Evolutionary conservation across 2,113 vertebrate species (phyloP), one percentile per base, ranked within the genome.

Genomic region (Poeciliopsis turrubarensis): DNA sequence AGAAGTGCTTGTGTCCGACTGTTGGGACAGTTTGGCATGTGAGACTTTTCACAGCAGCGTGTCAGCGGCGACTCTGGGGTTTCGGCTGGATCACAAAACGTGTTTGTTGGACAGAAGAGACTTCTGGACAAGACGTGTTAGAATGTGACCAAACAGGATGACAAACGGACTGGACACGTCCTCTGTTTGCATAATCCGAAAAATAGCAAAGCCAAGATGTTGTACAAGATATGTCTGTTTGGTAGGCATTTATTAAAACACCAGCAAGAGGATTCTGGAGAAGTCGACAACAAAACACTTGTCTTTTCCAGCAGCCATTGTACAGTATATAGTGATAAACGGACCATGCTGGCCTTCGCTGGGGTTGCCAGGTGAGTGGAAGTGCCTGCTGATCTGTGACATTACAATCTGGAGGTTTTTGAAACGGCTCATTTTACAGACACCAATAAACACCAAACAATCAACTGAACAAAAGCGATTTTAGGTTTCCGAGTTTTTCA

Each of bases 21-120:
- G 37, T 70, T 72, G 44, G 77, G 63, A 12, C 60, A 39, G 32
- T 70, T 34, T 71, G 72, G 64, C 78, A 71, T 25, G 79, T 89
- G 93, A 83, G 84, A 91, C 87, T 83, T 89, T 79, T 90, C 83
- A 70, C 89, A 90, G 79, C 75, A 77, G 31, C 31, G 75, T 91
- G 84, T 70, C 65, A 77, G 77, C 15, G 1, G 63, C 62, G 72
- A 60, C 51, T 66, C 30, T 2, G 61, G 31, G 26, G 44, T 31
- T 78, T 75, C 22, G 39, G 79, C 79, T 34, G 31, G 54, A 70
- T 78, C 63, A 51, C 39, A 32, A 77, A 65, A 66, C 51, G 12
- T 64, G 12, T 68, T 79, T 75, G 82, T 73, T 77, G 74, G 86
- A 87, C n/a, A 31, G 81, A 75, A 70, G 69, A 78, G 81, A 82